phyloP scores from a whole-genome alignment of 92 coral and sea anemone species.

The Palythoa grandiflora region DNA sequence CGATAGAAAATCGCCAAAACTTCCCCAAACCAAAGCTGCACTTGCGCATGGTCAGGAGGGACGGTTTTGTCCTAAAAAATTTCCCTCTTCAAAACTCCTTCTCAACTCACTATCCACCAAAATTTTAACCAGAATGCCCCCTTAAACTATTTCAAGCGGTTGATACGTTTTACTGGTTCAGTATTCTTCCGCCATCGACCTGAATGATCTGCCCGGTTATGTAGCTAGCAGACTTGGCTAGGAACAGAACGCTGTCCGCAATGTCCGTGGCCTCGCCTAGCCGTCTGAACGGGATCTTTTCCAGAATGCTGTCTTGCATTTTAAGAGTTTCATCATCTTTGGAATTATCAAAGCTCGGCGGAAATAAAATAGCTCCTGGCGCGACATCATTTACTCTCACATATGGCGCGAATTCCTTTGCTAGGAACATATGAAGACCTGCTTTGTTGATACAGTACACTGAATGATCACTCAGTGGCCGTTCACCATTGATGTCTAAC shows the following conservation, averaged over 20 bases:
- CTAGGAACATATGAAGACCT: conserved; percentile 73
- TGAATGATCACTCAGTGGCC: conserved; percentile 65
- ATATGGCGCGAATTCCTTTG: conserved; percentile 75
- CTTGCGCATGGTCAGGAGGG: no score
- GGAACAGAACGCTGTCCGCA: conserved; percentile 62
- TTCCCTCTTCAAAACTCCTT: no score
- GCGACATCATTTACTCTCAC: conserved; percentile 80
- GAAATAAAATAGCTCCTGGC: conserved; percentile 77
- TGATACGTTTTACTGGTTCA: conserved; percentile 48
- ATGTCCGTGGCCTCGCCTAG: conserved; percentile 61
- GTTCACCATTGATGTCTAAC: conserved; percentile 72
- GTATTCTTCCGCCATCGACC: conserved; percentile 71
- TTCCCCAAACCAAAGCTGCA: no score
- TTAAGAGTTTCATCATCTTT: not conserved
- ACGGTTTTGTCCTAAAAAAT: no score
- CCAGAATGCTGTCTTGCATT: conserved; percentile 34
- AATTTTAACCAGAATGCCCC: no score
- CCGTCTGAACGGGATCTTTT: conserved; percentile 66
- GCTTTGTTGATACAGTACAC: conserved; percentile 84
- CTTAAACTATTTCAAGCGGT: no score
- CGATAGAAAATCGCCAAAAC: no score
- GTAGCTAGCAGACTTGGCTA: conserved; percentile 55
- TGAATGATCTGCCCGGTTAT: conserved; percentile 75
- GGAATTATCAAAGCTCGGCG: conserved; percentile 17
- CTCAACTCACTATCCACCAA: no score